These are phyloP conservation scores for Eupithecia inturbata DNA, from an alignment of 2,888 invertebrate genomes.

Conservation along the genomic window DNA sequence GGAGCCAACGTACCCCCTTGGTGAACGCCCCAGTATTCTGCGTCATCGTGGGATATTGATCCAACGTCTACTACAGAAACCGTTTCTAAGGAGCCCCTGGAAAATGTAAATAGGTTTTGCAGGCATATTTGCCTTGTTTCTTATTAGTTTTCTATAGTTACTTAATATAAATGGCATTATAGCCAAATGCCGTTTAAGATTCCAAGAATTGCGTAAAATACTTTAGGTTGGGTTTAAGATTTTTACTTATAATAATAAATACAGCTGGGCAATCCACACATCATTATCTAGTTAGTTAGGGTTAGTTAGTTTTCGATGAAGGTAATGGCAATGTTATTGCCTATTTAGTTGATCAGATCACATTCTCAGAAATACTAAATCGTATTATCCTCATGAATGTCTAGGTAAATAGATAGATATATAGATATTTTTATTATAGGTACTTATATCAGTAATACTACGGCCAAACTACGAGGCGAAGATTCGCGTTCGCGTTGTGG, in stretches of 20 bases:
- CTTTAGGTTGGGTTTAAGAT: not conserved
- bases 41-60: conserved; percentile 66
- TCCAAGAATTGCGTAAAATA: not conserved
- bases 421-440: no score
- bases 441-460: no score
- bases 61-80: conserved; percentile 53
- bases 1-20: conserved; percentile 47
- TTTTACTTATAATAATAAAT: not conserved
- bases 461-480: no score
- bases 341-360: no score
- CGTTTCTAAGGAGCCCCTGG: conserved; percentile 49
- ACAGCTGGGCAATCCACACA: not conserved
- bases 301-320: no score
- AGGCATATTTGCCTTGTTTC: not conserved
- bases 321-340: no score
- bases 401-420: no score
- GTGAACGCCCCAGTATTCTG: conserved; percentile 44
- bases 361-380: no score
- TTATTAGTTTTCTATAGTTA: not conserved
- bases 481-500: no score
- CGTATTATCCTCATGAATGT: no score
- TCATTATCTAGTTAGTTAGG: no score
- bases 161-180: not conserved
- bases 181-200: not conserved
- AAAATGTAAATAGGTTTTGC: conserved; percentile 15